A percentile compares a stretch with the other conserved stretches of the same genome.
Evolutionary conservation across 2,797 vertebrate species (phyloP).

Genomic region (Corythornis leucogaster): DNA sequence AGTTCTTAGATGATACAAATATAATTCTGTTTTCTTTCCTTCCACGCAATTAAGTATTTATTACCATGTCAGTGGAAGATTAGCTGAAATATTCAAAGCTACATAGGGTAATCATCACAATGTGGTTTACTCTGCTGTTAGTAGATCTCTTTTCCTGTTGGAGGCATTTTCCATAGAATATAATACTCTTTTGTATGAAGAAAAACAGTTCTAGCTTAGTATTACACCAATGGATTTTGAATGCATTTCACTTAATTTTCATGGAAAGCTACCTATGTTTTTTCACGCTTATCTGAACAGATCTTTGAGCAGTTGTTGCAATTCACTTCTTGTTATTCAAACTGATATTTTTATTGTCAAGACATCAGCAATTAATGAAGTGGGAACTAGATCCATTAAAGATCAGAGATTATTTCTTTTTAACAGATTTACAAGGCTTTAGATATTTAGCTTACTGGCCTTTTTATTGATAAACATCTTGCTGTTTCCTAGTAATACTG

Average conservation of each 20-base stretch:
- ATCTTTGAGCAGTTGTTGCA: slow-evolving; percentile 36
- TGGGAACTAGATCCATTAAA: slow-evolving; percentile 46
- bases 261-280: slow-evolving; percentile 8
- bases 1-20: neutral
- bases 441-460: neutral
- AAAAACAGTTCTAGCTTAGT: neutral
- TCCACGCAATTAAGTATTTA: neutral
- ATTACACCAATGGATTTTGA: neutral
- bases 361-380: slow-evolving; percentile 67
- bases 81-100: neutral
- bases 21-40: neutral
- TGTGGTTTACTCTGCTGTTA: neutral
- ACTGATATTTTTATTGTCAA: slow-evolving; percentile 52
- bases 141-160: neutral
- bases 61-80: neutral
- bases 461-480: slow-evolving; percentile 49
- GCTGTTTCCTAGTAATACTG: slow-evolving; percentile 14
- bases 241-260: slow-evolving; percentile 12
- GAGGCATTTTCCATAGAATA: neutral
- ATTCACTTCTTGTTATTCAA: slow-evolving; percentile 55
- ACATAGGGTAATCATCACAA: neutral
- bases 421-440: slow-evolving; percentile 50
- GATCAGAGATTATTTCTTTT: slow-evolving; percentile 27
- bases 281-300: slow-evolving; percentile 22
- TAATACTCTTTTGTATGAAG: neutral